These are phyloP conservation scores for Embiotoca jacksoni DNA, from an alignment of 2,113 vertebrate species.

Conservation along the genomic window DNA sequence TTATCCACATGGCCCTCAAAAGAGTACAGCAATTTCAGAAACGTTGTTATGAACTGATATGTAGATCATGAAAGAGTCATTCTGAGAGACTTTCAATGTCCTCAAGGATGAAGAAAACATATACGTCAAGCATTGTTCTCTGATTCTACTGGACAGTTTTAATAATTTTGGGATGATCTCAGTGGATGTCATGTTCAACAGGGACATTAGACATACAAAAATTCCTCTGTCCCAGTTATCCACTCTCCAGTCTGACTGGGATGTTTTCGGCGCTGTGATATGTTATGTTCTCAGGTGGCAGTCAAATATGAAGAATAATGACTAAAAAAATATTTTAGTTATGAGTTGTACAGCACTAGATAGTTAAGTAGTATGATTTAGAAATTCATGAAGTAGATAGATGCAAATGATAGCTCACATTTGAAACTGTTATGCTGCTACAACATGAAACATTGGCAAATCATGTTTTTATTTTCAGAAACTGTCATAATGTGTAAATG, in stretches of 20 bases:
- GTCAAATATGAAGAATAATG: background rate
- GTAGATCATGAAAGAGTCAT: background rate
- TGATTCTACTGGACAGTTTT: background rate
- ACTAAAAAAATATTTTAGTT: background rate
- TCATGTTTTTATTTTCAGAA: conserved; percentile 37
- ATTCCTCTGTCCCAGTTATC: background rate
- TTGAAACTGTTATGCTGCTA: conserved; percentile 16
- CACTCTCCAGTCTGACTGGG: background rate
- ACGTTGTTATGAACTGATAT: background rate
- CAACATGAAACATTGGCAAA: conserved; percentile 23
- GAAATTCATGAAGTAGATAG: background rate
- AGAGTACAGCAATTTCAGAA: no score
- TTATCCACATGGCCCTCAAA: background rate
- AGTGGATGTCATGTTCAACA: background rate
- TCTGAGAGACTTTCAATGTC: background rate
- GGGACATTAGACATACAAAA: background rate
- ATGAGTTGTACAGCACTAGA: background rate
- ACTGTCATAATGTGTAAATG: conserved; percentile 42
- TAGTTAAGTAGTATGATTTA: background rate
- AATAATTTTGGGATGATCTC: background rate
- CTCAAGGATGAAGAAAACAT: background rate
- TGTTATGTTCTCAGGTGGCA: background rate
- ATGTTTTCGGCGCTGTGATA: background rate
- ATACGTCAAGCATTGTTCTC: background rate
- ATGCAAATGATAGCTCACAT: conserved; percentile 10